These are phyloP conservation scores for Drosophila atripex DNA, from an alignment of 2,888 invertebrate genomes.

Conservation along the genomic window DNA sequence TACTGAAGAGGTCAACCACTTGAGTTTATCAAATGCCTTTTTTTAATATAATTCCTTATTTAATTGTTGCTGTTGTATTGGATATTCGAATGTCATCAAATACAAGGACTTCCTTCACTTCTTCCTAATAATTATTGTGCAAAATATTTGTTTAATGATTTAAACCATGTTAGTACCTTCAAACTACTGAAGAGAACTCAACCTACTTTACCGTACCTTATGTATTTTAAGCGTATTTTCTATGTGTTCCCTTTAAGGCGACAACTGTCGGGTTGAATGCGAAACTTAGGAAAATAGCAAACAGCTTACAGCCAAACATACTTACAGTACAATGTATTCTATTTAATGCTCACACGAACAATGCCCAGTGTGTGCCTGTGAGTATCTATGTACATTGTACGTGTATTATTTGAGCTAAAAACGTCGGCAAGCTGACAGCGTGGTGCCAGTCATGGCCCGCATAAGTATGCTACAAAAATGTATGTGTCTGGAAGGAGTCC, in stretches of 20 bases:
- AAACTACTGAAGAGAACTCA: slow-evolving; percentile 8
- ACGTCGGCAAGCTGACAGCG: slow-evolving; percentile 73
- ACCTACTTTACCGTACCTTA: slow-evolving; percentile 8
- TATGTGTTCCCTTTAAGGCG: slow-evolving; percentile 43
- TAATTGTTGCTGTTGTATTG: too few relatives aligned
- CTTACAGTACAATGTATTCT: slow-evolving; percentile 32
- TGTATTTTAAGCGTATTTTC: slow-evolving; percentile 28
- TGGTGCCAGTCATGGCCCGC: slow-evolving; percentile 69
- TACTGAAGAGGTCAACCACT: too few relatives aligned
- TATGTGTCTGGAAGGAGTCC: slow-evolving; percentile 33
- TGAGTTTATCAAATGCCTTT: too few relatives aligned
- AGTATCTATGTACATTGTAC: slow-evolving; percentile 8
- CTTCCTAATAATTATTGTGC: too few relatives aligned
- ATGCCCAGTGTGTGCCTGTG: slow-evolving; percentile 4
- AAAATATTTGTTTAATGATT: too few relatives aligned
- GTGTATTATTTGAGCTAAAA: slow-evolving; percentile 68
- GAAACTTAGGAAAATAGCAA: slow-evolving; percentile 60
- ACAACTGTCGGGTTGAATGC: slow-evolving; percentile 46
- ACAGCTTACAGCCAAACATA: slow-evolving; percentile 58
- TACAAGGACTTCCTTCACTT: too few relatives aligned
- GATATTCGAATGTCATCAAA: too few relatives aligned
- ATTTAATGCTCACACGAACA: slow-evolving; percentile 32
- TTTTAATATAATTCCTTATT: too few relatives aligned
- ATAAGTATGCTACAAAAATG: slow-evolving; percentile 70
- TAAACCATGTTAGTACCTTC: neutral